Evolutionary conservation across 2,888 invertebrate genomes (phyloP), one percentile per base, ranked within the genome.

Genomic region (Lasioglossum malachurum): DNA sequence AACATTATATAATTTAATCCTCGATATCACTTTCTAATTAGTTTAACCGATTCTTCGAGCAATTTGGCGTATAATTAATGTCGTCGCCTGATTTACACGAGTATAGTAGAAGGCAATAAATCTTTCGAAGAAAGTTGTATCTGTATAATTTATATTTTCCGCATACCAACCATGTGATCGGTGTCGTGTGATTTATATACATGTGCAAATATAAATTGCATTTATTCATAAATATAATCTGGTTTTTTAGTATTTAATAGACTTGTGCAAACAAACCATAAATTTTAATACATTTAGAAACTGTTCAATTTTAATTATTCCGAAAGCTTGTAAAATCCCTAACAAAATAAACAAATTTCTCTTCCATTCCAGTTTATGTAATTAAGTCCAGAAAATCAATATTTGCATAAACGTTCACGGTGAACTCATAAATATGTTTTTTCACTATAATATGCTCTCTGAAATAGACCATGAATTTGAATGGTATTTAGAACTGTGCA

Each of bases 21-120:
- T 64, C 14, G 31, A 31, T 64, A 64, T 64, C 64, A 19, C 64
- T 64, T 64, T 64, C 64, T 31, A 64, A 64, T 64, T 64, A 64
- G 27, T 35, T 35, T 19, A 35, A 7, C 35, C 31, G 10, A 67
- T 67, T 67, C 35, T 16, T 67, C 19, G 8, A 19, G 8, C 35
- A 19, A 35, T 31, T 31, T 19, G 35, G 1, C 35, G 35, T 35
- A 67, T 67, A 35, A 67, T 67, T 35, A 67, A 23, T 35, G 35
- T 19, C 35, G 16, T 67, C 31, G 19, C 19, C 19, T 19, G 8
- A 31, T 31, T 19, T 67, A 35, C 31, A 7, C 1, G 60, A 64
- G 0, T 64, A 67, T 31, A 35, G 31, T 31, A 16, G 67, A 1
- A 31, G 10, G 67, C 35, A 35, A 67, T 67, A 19, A 35, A 64